These are phyloP conservation scores for Lycia hirtaria DNA, from an alignment of 2,888 invertebrate species.

Conservation along the genomic window DNA sequence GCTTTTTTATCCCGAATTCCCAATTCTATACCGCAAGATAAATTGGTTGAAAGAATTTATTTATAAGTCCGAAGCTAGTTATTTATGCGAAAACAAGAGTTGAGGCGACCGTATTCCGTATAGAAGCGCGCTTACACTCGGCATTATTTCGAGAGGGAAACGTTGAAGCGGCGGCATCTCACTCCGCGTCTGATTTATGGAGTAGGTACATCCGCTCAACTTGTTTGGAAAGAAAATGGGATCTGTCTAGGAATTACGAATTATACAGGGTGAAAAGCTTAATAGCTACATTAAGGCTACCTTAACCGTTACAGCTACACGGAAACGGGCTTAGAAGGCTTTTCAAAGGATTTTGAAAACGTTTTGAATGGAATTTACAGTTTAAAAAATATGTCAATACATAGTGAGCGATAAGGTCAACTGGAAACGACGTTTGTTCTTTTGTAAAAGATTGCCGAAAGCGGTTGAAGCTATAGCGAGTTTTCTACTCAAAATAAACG, in stretches of 20 bases:
- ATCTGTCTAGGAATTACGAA: slow-evolving; percentile 19
- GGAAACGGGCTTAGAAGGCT: too few relatives aligned
- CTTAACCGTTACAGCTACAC: too few relatives aligned
- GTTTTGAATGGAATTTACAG: too few relatives aligned
- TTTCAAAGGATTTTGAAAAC: too few relatives aligned
- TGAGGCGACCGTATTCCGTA: slow-evolving; percentile 26
- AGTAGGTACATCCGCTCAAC: slow-evolving; percentile 25
- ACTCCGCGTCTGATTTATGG: slow-evolving; percentile 29
- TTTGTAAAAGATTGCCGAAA: too few relatives aligned
- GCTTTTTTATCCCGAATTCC: slow-evolving; percentile 43
- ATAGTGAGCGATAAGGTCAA: too few relatives aligned
- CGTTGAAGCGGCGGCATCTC: slow-evolving; percentile 27
- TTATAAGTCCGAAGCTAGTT: slow-evolving; percentile 46
- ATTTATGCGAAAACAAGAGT: slow-evolving; percentile 47
- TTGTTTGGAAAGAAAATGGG: slow-evolving; percentile 28
- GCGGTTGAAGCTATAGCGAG: too few relatives aligned
- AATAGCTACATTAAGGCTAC: too few relatives aligned
- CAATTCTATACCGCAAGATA: slow-evolving; percentile 40
- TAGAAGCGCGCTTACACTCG: slow-evolving; percentile 23
- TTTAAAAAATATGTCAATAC: too few relatives aligned
- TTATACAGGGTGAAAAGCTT: too few relatives aligned
- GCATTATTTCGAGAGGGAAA: slow-evolving; percentile 28
- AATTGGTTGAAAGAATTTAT: slow-evolving; percentile 46
- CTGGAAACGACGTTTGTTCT: too few relatives aligned
- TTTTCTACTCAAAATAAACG: too few relatives aligned